These are phyloP conservation scores for Chalcis sispes DNA, from an alignment of 2,888 invertebrate genomes.

Conservation along the genomic window DNA sequence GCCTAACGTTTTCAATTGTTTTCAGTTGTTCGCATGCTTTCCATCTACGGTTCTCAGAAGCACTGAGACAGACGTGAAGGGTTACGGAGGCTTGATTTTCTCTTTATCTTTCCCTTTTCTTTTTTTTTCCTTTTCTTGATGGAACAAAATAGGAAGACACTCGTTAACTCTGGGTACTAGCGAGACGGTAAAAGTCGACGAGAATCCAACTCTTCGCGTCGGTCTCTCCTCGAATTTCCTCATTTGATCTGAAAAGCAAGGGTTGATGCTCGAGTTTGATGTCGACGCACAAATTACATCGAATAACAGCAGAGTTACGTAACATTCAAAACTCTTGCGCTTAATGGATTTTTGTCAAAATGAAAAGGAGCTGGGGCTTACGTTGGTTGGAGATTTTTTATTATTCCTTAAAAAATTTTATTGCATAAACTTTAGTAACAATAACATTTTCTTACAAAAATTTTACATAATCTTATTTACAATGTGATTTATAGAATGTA, in stretches of 20 bases:
- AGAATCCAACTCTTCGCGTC: constrained; percentile 18
- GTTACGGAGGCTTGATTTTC: constrained; percentile 3
- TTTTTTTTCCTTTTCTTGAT: background rate
- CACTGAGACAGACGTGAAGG: constrained; percentile 13
- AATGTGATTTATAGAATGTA: too few species aligned
- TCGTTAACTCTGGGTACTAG: background rate
- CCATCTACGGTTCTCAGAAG: constrained; percentile 1
- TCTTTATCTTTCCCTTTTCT: background rate
- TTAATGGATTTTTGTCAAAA: too few species aligned
- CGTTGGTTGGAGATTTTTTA: too few species aligned
- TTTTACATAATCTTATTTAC: too few species aligned
- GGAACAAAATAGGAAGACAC: background rate
- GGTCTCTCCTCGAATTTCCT: constrained; percentile 44
- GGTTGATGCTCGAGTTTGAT: constrained; percentile 18
- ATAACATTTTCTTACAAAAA: too few species aligned
- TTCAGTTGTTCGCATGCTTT: constrained; percentile 54
- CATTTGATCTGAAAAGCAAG: constrained; percentile 46
- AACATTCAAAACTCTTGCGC: too few species aligned
- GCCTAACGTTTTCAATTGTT: constrained; percentile 61
- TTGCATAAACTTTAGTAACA: too few species aligned
- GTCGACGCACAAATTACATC: constrained; percentile 41
- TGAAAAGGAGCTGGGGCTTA: too few species aligned
- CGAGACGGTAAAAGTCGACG: constrained; percentile 17
- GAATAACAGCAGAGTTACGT: constrained; percentile 6
- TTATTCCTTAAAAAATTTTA: too few species aligned